Conservation (phyloP, 1,140 invertebrate genomes). For the Drosophila mojavensis region DNA sequence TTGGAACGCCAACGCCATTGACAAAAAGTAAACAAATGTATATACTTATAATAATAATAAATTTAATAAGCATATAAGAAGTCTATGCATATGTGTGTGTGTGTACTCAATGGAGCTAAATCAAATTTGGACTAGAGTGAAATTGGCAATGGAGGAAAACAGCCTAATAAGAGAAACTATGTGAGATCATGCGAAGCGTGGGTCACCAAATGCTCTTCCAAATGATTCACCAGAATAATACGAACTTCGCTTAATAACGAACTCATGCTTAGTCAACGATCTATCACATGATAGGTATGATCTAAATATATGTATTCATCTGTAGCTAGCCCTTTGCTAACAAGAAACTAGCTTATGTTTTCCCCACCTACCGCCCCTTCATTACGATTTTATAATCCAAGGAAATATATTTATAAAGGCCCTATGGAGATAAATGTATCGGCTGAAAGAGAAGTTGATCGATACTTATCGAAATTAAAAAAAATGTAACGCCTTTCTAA, state of each 20-base stretch:
- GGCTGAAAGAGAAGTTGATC: too few species aligned
- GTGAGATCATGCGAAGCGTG: constrained; percentile 24
- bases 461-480: too few species aligned
- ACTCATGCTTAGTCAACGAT: neutral
- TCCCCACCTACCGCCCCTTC: too few species aligned
- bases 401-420: too few species aligned
- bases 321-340: too few species aligned
- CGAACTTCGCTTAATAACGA: too few species aligned
- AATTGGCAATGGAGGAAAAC: constrained; percentile 22
- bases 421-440: too few species aligned
- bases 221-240: constrained; percentile 8
- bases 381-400: too few species aligned
- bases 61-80: constrained; percentile 9
- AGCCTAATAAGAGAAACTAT: constrained; percentile 19
- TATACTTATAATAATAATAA: constrained; percentile 12
- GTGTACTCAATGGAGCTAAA: constrained; percentile 4
- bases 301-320: too few species aligned
- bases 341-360: too few species aligned
- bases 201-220: neutral
- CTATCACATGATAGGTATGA: too few species aligned
- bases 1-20: constrained; percentile 41
- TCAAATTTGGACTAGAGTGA: constrained; percentile 23
- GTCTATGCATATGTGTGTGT: neutral
- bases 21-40: constrained; percentile 18
- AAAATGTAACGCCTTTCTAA: too few species aligned